Base-by-base conservation (phyloP, 2,888 invertebrate species). In the Drosophila pullipes region DNA sequence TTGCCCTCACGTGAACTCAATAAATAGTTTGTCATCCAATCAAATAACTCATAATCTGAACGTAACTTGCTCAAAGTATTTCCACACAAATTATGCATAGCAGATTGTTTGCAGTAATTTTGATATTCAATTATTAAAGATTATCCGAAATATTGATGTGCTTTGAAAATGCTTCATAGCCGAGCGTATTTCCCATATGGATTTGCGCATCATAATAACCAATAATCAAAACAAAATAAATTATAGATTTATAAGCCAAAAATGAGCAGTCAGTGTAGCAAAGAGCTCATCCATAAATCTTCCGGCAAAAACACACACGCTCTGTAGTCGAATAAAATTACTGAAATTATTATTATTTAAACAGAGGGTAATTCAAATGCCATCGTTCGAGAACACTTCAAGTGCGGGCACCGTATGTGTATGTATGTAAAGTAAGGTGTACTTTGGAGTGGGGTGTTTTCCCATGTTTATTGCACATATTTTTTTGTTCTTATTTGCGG, bases 221-320 rank as follows among this genome's bases (percentile, higher is more conserved):
- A 50, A 83, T 74, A 85, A 83, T 74, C 78, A 88, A 88, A 90
- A 85, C 86, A 85, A 81, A 85, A 90, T 88, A 88, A 85, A 90
- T 88, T 75, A 73, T 72, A 70, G 78, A 88, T 89, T 89, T 82
- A 85, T 89, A 79, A 84, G 85, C 87, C 59, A 89, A 80, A 71
- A 79, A 79, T 82, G 74, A 75, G 69, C 85, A 73, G 85, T 84
- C 82, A 74, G 85, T 67, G 31, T 63, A 30, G 68, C 62, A 75
- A 57, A 57, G 30, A 78, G 78, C 39, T 71, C 49, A 59, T 71
- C 68, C 76, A 90, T 85, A 85, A 83, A 85, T 85, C 85, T 78
- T 73, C 35, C 30, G 35, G 53, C 55, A 49, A 67, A 75, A 58
- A 67, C 44, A n/a, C 44, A 53, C 1, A 69, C 76, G 72, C 62